Conservation (phyloP, 2,113 vertebrate species). For the Anolis sagrei region DNA sequence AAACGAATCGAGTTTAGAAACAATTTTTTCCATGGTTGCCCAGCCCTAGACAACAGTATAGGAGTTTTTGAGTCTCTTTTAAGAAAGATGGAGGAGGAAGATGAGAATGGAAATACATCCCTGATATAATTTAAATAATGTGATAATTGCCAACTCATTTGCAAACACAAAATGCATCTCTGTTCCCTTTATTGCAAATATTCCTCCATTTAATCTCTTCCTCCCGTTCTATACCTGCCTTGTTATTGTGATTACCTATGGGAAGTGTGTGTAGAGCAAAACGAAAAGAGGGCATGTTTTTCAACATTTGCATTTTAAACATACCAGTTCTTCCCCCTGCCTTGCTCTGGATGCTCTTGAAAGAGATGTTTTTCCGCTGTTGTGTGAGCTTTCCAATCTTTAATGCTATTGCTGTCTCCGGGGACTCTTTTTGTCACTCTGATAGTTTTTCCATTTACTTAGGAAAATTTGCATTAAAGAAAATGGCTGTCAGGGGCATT, state of each 20-base stretch:
- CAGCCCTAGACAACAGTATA: too few relatives aligned
- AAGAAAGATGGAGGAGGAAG: background rate
- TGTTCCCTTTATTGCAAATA: background rate
- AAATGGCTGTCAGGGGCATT: conserved; percentile 42
- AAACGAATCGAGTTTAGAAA: too few relatives aligned
- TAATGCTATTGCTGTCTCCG: conserved; percentile 11
- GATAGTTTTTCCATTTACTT: conserved; percentile 51
- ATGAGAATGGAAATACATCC: background rate
- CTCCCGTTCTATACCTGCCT: background rate
- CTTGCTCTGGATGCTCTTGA: background rate
- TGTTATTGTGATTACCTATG: background rate
- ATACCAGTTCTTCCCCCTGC: too few relatives aligned
- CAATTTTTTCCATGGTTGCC: too few relatives aligned
- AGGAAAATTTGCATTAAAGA: conserved; percentile 44
- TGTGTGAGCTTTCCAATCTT: conserved; percentile 17
- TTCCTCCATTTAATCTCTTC: background rate
- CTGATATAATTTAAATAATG: background rate
- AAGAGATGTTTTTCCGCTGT: background rate
- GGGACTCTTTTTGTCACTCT: conserved; percentile 45
- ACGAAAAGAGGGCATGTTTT: background rate
- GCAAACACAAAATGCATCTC: background rate
- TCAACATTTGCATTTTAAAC: background rate
- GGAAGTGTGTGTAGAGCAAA: background rate
- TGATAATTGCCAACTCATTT: background rate
- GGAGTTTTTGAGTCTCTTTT: background rate